Evolutionary conservation across 2,888 invertebrate genomes (phyloP).

Genomic region (Caenorhabditis sp.): DNA sequence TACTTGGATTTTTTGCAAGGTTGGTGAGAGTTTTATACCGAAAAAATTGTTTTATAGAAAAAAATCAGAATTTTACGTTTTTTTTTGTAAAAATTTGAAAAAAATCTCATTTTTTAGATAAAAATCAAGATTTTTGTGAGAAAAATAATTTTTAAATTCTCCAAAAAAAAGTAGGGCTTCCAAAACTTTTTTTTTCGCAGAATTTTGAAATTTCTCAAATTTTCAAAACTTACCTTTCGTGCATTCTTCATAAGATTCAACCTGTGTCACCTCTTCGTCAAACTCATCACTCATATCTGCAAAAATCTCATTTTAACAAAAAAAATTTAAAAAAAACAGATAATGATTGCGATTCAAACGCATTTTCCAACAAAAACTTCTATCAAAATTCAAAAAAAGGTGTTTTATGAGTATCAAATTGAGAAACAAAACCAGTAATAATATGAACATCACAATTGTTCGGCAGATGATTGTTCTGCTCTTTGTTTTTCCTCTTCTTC

Average conservation of each 20-base stretch:
- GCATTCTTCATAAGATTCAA: background rate
- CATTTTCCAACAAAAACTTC: background rate
- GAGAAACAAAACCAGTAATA: background rate
- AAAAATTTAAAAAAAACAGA: background rate
- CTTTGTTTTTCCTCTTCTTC: background rate
- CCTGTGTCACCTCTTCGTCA: background rate
- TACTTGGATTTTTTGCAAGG: too few relatives aligned
- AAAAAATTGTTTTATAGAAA: background rate
- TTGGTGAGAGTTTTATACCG: too few relatives aligned
- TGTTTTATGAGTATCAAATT: slow-evolving; percentile 2
- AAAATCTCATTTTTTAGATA: too few relatives aligned
- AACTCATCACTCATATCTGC: background rate
- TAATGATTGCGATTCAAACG: background rate
- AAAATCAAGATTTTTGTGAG: too few relatives aligned
- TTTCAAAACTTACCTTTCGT: too few relatives aligned
- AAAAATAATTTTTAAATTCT: too few relatives aligned
- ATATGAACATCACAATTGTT: background rate
- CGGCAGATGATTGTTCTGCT: background rate
- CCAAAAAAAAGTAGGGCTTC: too few relatives aligned
- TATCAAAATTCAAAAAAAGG: background rate
- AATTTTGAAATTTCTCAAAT: too few relatives aligned
- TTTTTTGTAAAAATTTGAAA: too few relatives aligned
- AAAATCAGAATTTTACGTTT: slow-evolving; percentile 5
- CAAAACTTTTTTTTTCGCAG: too few relatives aligned
- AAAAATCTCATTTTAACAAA: background rate